A percentile compares a stretch with the other conserved stretches of the same genome.
Evolutionary conservation across 2,888 invertebrate species (phyloP).

Genomic region (Drosophila kambysellisi): DNA sequence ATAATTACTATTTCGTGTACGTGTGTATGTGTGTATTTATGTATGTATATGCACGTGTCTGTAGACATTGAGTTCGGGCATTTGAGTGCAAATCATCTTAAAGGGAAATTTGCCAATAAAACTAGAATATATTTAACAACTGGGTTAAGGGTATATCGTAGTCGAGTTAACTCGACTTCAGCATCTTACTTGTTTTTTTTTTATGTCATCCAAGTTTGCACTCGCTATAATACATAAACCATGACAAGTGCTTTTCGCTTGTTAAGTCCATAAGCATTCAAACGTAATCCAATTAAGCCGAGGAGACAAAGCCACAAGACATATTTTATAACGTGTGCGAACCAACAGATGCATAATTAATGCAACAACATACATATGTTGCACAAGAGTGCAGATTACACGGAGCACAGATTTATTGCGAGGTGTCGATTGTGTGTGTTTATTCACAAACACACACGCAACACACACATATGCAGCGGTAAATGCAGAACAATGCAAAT

Average conservation of each 20-base stretch:
- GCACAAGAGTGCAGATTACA: slow-evolving; percentile 4
- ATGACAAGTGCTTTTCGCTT: background rate
- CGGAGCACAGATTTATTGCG: background rate
- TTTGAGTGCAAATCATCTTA: too few relatives aligned
- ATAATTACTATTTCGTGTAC: too few relatives aligned
- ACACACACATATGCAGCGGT: background rate
- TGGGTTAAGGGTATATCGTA: too few relatives aligned
- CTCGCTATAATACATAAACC: background rate
- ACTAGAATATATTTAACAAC: too few relatives aligned
- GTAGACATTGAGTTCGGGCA: too few relatives aligned
- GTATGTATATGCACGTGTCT: too few relatives aligned
- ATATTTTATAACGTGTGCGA: slow-evolving; percentile 60
- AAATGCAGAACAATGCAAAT: slow-evolving; percentile 21
- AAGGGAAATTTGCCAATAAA: too few relatives aligned
- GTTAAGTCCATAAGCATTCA: background rate
- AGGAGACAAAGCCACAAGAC: slow-evolving; percentile 54
- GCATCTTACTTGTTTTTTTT: background rate
- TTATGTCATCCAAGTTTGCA: background rate
- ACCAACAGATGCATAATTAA: slow-evolving; percentile 58
- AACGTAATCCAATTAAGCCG: slow-evolving; percentile 36
- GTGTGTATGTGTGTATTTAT: too few relatives aligned
- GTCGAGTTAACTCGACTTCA: too few relatives aligned
- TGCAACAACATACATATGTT: slow-evolving; percentile 19
- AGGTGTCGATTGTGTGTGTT: background rate
- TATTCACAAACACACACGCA: background rate